These are phyloP conservation scores for Cinclus cinclus DNA, from an alignment of 2,113 vertebrate genomes.

Conservation along the genomic window DNA sequence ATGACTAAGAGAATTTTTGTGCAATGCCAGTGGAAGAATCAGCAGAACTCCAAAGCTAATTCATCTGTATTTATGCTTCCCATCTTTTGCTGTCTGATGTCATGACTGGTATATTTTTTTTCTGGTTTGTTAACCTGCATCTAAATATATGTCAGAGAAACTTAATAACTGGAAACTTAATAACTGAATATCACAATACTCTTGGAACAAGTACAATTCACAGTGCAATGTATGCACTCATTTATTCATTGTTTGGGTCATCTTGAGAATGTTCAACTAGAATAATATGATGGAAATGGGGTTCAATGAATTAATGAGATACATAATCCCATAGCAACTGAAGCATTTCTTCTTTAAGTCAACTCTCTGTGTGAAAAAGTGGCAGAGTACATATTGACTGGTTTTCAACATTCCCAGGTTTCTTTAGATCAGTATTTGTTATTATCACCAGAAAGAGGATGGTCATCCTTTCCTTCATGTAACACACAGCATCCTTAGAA, in stretches of 20 bases:
- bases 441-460: neutral
- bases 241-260: neutral
- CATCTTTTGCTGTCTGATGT: neutral
- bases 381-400: neutral
- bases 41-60: neutral
- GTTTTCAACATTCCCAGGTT: neutral
- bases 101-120: neutral
- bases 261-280: neutral
- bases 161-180: neutral
- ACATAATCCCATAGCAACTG: neutral
- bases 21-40: neutral
- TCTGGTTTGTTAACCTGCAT: neutral
- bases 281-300: neutral
- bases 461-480: neutral
- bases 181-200: neutral
- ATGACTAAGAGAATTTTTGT: neutral
- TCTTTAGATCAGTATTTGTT: neutral
- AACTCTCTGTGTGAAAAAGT: neutral
- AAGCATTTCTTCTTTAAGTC: neutral
- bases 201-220: neutral
- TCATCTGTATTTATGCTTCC: neutral
- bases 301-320: neutral
- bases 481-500: neutral
- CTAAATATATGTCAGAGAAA: neutral
- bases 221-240: neutral